A percentile compares a stretch with the other conserved stretches of the same genome.
Evolutionary conservation across 2,888 invertebrate species (phyloP).

Genomic region (Cantharis lateralis): DNA sequence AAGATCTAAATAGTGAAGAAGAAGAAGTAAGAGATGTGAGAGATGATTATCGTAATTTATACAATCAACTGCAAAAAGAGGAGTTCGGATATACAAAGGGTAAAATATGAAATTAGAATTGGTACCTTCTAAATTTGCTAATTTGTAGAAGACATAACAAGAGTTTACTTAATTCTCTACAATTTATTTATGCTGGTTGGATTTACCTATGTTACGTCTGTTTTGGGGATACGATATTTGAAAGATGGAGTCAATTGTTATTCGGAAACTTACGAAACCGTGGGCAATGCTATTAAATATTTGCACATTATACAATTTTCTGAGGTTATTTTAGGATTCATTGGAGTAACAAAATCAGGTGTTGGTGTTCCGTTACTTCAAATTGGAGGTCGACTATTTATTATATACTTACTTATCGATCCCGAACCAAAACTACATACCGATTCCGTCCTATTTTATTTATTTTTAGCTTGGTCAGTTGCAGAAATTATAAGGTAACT

Average conservation of each 20-base stretch:
- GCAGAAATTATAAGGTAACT: constrained; percentile 81
- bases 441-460: constrained; percentile 84
- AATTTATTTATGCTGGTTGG: constrained; percentile 90
- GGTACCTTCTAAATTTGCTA: constrained; percentile 17
- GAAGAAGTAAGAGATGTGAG: constrained; percentile 70
- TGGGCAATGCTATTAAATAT: constrained; percentile 79
- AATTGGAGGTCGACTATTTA: constrained; percentile 72
- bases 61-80: constrained; percentile 72
- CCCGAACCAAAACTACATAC: constrained; percentile 85
- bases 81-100: constrained; percentile 80
- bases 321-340: constrained; percentile 87
- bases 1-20: constrained; percentile 62
- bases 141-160: constrained; percentile 73
- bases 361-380: constrained; percentile 75
- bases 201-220: constrained; percentile 74
- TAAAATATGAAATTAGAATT: constrained; percentile 42
- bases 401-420: constrained; percentile 80
- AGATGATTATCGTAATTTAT: constrained; percentile 79
- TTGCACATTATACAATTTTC: constrained; percentile 81
- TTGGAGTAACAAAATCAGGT: constrained; percentile 85
- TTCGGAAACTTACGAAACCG: constrained; percentile 70
- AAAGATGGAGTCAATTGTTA: constrained; percentile 76
- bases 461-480: constrained; percentile 83
- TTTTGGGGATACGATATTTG: constrained; percentile 75
- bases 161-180: constrained; percentile 85